Conservation (phyloP, 2,113 vertebrate genomes). For the Onychorhynchus coronatus region DNA sequence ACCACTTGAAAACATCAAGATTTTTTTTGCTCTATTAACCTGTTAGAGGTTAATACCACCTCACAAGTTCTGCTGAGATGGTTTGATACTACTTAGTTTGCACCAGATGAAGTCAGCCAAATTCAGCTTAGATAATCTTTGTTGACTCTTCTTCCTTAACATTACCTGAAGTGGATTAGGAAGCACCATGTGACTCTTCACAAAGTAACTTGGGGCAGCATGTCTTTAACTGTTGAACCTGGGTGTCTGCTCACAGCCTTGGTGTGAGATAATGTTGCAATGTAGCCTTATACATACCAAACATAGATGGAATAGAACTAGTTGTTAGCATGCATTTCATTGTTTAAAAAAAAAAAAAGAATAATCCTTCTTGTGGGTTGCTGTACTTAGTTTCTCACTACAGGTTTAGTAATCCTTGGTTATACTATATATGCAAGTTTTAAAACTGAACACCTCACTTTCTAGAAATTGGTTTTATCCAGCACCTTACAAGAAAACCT, state of each 20-base stretch:
- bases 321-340: not conserved
- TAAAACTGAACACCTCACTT: not conserved
- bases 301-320: not conserved
- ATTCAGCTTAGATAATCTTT: not conserved
- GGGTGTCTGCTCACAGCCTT: not conserved
- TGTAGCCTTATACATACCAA: not conserved
- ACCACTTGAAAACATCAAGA: not conserved
- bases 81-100: not conserved
- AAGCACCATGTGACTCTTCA: not conserved
- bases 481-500: not conserved
- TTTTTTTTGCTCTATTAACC: not conserved
- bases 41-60: not conserved
- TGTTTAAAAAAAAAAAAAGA: not conserved
- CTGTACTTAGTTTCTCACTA: not conserved
- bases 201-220: not conserved
- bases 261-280: not conserved
- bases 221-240: not conserved
- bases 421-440: not conserved
- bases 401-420: not conserved
- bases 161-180: not conserved
- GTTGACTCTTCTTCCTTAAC: not conserved
- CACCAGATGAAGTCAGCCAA: fast-evolving
- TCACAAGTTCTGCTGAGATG: not conserved
- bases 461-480: not conserved
- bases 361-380: not conserved